Conservation (phyloP, 2,797 vertebrate species). For the Betta splendens region DNA sequence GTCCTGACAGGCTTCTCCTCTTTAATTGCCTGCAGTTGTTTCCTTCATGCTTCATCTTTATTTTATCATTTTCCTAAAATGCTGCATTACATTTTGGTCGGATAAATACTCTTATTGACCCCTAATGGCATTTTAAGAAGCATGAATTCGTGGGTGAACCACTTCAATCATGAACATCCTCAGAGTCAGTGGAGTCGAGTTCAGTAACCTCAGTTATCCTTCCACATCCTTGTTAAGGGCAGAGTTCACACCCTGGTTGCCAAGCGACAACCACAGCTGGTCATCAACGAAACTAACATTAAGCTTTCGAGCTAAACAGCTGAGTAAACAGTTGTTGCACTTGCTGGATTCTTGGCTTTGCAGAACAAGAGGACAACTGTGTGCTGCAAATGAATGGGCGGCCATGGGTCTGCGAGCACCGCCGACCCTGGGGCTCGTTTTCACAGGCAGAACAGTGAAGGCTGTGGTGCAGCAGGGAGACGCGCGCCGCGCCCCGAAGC, state of each 20-base stretch:
- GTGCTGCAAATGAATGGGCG: slow-evolving; percentile 59
- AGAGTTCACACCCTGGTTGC: slow-evolving; percentile 34
- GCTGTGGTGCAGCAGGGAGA: slow-evolving; percentile 50
- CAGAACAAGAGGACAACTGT: slow-evolving; percentile 49
- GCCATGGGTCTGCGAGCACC: slow-evolving; percentile 38
- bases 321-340: slow-evolving; percentile 59
- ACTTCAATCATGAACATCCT: too few relatives aligned
- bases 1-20: slow-evolving; percentile 11
- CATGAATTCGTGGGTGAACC: slow-evolving; percentile 11
- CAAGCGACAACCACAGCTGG: slow-evolving; percentile 41
- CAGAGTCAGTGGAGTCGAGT: slow-evolving; percentile 15
- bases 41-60: too few relatives aligned
- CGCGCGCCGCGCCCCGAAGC: slow-evolving; percentile 50
- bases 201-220: slow-evolving; percentile 12
- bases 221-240: slow-evolving; percentile 32
- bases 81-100: too few relatives aligned
- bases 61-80: too few relatives aligned
- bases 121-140: slow-evolving; percentile 6
- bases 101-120: too few relatives aligned
- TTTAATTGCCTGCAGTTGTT: slow-evolving; percentile 7
- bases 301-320: slow-evolving; percentile 51
- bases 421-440: slow-evolving; percentile 35
- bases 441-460: slow-evolving; percentile 36
- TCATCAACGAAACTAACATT: slow-evolving; percentile 44
- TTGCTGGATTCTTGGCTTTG: slow-evolving; percentile 51